Evolutionary conservation across 2,888 invertebrate genomes (phyloP).

Genomic region (Meteorus colon): DNA sequence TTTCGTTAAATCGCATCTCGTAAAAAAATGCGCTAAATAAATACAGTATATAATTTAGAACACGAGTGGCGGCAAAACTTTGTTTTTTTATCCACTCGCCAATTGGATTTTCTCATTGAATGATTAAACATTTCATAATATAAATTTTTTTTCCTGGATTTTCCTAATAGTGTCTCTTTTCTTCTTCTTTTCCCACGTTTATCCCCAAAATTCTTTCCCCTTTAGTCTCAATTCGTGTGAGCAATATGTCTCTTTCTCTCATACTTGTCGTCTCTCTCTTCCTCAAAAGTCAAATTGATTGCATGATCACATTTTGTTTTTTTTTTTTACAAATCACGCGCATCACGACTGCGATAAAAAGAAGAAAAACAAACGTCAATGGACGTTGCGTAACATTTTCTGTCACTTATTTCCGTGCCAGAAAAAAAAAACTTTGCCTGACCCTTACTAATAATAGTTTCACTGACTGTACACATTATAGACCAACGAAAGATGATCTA

Average conservation of each 20-base stretch:
- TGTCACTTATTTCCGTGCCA: slow-evolving; percentile 8
- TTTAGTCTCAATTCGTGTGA: slow-evolving; percentile 43
- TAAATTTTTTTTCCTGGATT: slow-evolving; percentile 34
- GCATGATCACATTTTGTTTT: slow-evolving; percentile 24
- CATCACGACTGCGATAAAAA: slow-evolving; percentile 32
- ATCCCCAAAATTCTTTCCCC: slow-evolving; percentile 37
- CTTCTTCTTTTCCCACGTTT: slow-evolving; percentile 33
- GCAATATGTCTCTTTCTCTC: slow-evolving; percentile 46
- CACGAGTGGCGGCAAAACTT: slow-evolving; percentile 56
- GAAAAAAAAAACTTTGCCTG: slow-evolving; percentile 59
- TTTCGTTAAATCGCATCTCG: slow-evolving; percentile 45
- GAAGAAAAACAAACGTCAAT: slow-evolving; percentile 33
- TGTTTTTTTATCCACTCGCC: slow-evolving; percentile 34
- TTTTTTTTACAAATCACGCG: slow-evolving; percentile 9
- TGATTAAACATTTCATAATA: slow-evolving; percentile 35
- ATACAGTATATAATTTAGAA: slow-evolving; percentile 66
- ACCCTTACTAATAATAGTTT: slow-evolving; percentile 74
- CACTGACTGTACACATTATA: slow-evolving; percentile 74
- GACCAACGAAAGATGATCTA: slow-evolving; percentile 73
- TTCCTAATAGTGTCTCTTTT: slow-evolving; percentile 35
- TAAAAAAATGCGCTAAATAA: slow-evolving; percentile 62
- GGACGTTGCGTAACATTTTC: slow-evolving; percentile 21
- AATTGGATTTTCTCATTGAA: slow-evolving; percentile 31
- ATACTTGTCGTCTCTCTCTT: slow-evolving; percentile 46
- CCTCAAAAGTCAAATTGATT: slow-evolving; percentile 31